Evolutionary conservation across 2,797 vertebrate species (phyloP).

Genomic region (Dermochelys coriacea): DNA sequence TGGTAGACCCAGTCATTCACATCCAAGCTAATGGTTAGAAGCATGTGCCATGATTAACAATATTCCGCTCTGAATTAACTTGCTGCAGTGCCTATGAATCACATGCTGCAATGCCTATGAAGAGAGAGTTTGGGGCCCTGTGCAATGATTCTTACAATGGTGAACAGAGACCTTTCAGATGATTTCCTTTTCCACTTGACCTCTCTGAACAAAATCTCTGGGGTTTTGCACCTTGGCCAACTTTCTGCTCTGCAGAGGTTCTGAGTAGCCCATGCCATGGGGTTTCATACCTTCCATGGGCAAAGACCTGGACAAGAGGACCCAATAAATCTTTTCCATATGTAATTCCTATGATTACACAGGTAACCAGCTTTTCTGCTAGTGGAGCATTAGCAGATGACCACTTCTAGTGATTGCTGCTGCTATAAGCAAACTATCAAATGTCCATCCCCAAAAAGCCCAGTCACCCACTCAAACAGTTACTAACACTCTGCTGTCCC

Average conservation of each 20-base stretch:
- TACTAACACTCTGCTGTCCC: background rate
- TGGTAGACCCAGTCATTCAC: background rate
- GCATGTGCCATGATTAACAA: fast-evolving
- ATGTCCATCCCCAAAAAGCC: background rate
- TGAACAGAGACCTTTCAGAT: background rate
- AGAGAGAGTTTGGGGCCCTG: fast-evolving
- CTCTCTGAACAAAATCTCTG: background rate
- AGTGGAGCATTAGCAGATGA: background rate
- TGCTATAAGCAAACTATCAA: background rate
- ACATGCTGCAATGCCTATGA: background rate
- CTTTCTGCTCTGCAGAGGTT: background rate
- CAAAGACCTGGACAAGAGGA: background rate
- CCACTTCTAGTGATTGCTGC: background rate
- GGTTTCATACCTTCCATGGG: background rate
- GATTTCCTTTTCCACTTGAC: background rate
- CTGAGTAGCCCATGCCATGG: background rate
- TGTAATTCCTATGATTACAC: background rate
- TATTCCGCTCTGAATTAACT: background rate
- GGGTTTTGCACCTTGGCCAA: background rate
- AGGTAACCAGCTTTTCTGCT: background rate
- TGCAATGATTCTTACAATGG: fast-evolving
- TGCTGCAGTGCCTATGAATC: background rate
- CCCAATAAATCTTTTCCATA: background rate
- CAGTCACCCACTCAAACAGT: background rate
- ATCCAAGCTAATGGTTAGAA: background rate